A percentile compares a stretch with the other conserved stretches of the same genome.
phyloP scores from a whole-genome alignment of 2,113 vertebrate genomes.

The Rhineura floridana region DNA sequence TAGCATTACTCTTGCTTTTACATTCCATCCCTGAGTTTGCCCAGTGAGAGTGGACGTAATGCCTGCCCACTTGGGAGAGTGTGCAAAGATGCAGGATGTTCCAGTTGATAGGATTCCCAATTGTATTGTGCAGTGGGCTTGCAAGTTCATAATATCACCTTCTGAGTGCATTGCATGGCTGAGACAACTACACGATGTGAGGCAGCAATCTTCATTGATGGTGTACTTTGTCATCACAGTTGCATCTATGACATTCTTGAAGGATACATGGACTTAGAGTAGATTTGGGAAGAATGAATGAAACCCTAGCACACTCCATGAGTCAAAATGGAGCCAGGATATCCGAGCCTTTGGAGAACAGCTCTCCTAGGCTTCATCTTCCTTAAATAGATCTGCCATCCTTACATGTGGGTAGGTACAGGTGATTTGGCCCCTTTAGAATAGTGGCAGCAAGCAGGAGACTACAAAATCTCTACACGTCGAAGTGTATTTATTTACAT shows the following conservation, averaged over 20 bases:
- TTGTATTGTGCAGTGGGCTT: neutral
- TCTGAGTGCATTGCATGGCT: neutral
- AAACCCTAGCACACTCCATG: neutral
- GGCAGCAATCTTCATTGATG: neutral
- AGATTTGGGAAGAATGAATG: neutral
- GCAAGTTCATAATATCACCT: neutral
- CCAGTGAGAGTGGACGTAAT: neutral
- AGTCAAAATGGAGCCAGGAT: neutral
- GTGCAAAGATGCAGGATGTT: neutral
- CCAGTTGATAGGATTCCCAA: neutral
- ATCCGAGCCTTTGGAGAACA: neutral
- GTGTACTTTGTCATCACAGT: neutral
- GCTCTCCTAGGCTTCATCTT: neutral
- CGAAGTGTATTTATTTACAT: too few species aligned
- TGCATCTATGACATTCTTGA: neutral
- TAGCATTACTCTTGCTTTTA: neutral
- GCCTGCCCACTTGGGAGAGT: neutral
- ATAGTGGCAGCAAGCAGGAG: neutral
- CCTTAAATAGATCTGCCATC: neutral
- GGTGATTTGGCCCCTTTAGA: neutral
- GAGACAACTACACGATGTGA: neutral
- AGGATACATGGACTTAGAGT: neutral
- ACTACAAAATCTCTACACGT: neutral
- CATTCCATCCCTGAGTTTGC: accelerated
- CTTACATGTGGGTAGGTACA: neutral